These are phyloP conservation scores for Pelodiscus sinensis DNA, from an alignment of 2,113 vertebrate genomes.

Conservation along the genomic window DNA sequence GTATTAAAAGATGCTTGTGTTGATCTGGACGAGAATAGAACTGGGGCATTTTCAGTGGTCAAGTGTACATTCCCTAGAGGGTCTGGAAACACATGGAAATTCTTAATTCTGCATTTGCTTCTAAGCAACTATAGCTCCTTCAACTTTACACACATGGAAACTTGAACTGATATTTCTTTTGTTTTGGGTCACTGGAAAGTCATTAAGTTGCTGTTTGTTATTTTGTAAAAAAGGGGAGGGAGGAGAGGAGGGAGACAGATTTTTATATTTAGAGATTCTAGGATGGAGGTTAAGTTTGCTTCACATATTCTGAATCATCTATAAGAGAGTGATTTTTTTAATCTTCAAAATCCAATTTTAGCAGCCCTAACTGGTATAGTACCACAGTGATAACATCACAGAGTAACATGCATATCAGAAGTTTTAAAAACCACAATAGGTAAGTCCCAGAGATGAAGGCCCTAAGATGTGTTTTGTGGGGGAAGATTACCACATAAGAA, in stretches of 20 bases:
- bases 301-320: not conserved
- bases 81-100: not conserved
- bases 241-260: not conserved
- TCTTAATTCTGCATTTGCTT: not conserved
- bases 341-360: not conserved
- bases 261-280: not conserved
- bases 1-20: not conserved
- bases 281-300: not conserved
- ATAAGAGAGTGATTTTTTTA: fast-evolving
- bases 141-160: not conserved
- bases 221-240: not conserved
- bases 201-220: not conserved
- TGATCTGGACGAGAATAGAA: slow-evolving; percentile 25
- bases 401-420: not conserved
- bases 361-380: not conserved
- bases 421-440: not conserved
- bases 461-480: not conserved
- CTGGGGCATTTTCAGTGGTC: slow-evolving; percentile 19
- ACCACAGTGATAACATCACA: not conserved
- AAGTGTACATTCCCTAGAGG: slow-evolving; percentile 19
- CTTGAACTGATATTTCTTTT: not conserved
- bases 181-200: not conserved
- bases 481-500: not conserved
- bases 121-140: not conserved
- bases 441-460: not conserved